Evolutionary conservation across 2,113 vertebrate genomes (phyloP).

Genomic region (human): DNA sequence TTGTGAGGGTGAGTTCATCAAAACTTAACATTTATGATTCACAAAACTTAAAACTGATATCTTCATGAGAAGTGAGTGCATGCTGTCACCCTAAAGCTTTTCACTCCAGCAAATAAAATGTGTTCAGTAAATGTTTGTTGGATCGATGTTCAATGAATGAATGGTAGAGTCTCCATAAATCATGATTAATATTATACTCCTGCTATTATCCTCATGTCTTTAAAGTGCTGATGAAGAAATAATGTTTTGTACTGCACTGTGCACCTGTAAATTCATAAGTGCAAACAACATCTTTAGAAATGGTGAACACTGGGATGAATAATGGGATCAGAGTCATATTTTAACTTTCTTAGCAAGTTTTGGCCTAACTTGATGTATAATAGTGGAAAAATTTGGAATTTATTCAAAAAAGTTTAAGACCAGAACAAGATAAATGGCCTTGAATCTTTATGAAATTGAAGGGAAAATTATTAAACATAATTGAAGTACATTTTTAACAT

Average conservation of each 20-base stretch:
- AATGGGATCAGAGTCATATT: neutral
- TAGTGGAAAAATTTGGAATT: neutral
- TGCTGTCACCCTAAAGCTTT: neutral
- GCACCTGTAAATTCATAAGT: neutral
- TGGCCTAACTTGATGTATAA: neutral
- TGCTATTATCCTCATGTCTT: neutral
- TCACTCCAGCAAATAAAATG: neutral
- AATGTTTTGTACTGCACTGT: neutral
- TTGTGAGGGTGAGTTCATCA: neutral
- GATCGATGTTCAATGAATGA: neutral
- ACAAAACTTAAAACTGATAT: neutral
- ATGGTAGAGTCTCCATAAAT: neutral
- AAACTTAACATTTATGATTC: neutral
- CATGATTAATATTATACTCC: neutral
- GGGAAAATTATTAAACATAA: neutral
- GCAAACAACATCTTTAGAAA: slow-evolving; percentile 32
- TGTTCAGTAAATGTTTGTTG: neutral
- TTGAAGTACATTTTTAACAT: neutral
- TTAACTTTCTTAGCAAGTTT: slow-evolving; percentile 25
- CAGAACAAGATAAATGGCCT: slow-evolving; percentile 23
- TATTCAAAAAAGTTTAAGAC: neutral
- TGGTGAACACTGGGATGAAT: neutral
- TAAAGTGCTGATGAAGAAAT: neutral
- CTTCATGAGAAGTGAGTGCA: neutral
- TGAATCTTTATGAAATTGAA: neutral